Evolutionary conservation across 35 echinoderm and acorn worm genomes (phyloP), one percentile per base, ranked within the genome.

Genomic region (Apostichopus japonicus): DNA sequence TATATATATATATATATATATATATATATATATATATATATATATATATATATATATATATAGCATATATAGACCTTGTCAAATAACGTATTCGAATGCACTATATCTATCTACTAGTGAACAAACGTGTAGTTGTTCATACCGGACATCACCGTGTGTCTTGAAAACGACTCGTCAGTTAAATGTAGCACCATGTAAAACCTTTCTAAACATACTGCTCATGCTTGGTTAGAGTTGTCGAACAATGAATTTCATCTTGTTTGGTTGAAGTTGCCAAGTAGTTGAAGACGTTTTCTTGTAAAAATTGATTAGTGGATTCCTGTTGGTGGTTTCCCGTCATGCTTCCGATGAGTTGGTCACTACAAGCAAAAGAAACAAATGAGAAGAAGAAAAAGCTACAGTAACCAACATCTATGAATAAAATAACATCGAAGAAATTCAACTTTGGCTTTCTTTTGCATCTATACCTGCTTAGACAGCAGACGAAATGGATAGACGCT

Each of bases 191-290:
- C 8, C 17, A 53, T 83, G 17, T 10, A 84, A n/a, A 44, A 44
- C 33, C 0, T 87, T 10, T 87, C 63, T 87, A 87, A 63, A 17
- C 63, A 87, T 87, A 57, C 21, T 62, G 23, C 10, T 87, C 86
- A 63, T 17, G 56, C 25, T 87, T 87, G 56, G 86, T 65, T 23
- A 65, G 56, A 87, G 57, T 87, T 87, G 86, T n/a, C 24, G 86
- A 24, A 53, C 23, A 79, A 79, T 24, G 10, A 9, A 87, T 87
- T 62, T 87, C 86, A 65, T 87, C 86, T n/a, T 62, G 86, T 87
- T 87, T 87, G 22, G 56, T 71, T 8, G 86, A 27, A 71, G 86
- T 65, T 87, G 86, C 23, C 86, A 87, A 87, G 86, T 87, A 87
- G 58, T 51, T 87, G 86, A 57, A 87, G 27, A 65, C 58, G 21